Percentiles rank a stretch among this genome's conserved stretches.
Conservation (phyloP, 2,888 invertebrate species). For the Lithophane semibrunnea region DNA sequence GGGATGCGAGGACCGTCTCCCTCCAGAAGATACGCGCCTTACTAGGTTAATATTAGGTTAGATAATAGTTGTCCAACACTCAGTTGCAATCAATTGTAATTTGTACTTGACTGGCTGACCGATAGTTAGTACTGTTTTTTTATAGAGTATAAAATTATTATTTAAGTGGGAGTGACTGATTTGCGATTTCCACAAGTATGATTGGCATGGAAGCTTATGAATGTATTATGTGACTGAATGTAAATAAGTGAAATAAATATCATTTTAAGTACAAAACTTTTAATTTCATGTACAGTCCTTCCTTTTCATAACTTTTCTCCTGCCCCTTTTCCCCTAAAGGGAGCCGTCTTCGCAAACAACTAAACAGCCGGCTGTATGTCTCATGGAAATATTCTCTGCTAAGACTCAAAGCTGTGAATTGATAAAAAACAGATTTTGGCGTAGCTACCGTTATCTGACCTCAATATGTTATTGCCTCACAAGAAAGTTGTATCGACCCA, state of each 20-base stretch:
- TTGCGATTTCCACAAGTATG: conserved; percentile 69
- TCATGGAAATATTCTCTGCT: not conserved
- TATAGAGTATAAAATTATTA: conserved; percentile 75
- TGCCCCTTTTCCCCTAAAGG: not conserved
- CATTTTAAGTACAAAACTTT: conserved; percentile 79
- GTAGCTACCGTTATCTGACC: conserved; percentile 29
- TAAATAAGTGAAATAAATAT: conserved; percentile 87
- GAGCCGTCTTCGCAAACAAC: not conserved
- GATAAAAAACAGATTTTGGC: not conserved
- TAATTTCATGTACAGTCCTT: conserved; percentile 11
- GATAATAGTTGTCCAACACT: conserved; percentile 69
- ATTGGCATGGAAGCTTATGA: conserved; percentile 73
- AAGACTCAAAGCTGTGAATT: not conserved
- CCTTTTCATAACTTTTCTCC: not conserved
- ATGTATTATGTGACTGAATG: conserved; percentile 78
- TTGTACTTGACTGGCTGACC: conserved; percentile 76
- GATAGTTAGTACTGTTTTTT: conserved; percentile 73
- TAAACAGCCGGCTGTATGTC: not conserved
- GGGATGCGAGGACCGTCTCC: conserved; percentile 95
- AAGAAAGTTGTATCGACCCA: conserved; percentile 18
- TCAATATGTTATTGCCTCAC: conserved; percentile 17
- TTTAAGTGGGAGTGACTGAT: conserved; percentile 80
- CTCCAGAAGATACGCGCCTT: conserved; percentile 96
- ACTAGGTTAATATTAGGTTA: conserved; percentile 85
- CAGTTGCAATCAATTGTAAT: conserved; percentile 71